Evolutionary conservation across 2,888 invertebrate genomes (phyloP).

Genomic region (Teleogryllus oceanicus): DNA sequence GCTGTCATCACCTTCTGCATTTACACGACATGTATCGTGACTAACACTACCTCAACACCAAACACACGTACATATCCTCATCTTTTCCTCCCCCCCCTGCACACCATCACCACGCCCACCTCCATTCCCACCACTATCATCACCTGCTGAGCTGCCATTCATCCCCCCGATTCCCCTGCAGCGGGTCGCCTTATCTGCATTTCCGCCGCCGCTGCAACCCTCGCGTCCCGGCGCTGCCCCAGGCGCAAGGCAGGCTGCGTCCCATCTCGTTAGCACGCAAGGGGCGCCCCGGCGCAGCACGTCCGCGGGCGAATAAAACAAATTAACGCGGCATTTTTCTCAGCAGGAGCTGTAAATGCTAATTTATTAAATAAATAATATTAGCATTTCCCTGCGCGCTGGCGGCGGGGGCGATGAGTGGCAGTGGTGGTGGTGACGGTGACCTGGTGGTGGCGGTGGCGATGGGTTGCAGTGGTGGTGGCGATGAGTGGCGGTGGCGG

Average conservation of each 20-base stretch:
- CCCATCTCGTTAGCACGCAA: background rate
- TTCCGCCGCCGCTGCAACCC: too few species aligned
- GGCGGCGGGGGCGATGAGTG: background rate
- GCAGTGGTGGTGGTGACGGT: background rate
- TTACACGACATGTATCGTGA: too few species aligned
- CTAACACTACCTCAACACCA: too few species aligned
- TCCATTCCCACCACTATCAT: too few species aligned
- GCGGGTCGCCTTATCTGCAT: too few species aligned
- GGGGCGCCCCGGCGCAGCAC: background rate
- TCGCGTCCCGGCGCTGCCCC: too few species aligned
- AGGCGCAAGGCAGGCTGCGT: background rate
- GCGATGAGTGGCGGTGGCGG: background rate
- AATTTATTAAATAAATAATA: constrained; percentile 18
- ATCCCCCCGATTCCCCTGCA: too few species aligned
- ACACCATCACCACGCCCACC: too few species aligned
- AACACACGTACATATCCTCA: too few species aligned
- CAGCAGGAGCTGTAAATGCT: background rate
- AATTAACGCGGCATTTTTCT: constrained; percentile 3
- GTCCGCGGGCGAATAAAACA: background rate
- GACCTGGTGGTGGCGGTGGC: background rate
- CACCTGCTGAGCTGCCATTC: too few species aligned
- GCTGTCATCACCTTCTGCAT: too few species aligned
- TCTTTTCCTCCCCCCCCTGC: too few species aligned
- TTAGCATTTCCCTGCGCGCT: background rate
- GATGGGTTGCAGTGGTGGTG: background rate